Evolutionary conservation across 2,113 vertebrate genomes (phyloP).

Genomic region (Grus americana): DNA sequence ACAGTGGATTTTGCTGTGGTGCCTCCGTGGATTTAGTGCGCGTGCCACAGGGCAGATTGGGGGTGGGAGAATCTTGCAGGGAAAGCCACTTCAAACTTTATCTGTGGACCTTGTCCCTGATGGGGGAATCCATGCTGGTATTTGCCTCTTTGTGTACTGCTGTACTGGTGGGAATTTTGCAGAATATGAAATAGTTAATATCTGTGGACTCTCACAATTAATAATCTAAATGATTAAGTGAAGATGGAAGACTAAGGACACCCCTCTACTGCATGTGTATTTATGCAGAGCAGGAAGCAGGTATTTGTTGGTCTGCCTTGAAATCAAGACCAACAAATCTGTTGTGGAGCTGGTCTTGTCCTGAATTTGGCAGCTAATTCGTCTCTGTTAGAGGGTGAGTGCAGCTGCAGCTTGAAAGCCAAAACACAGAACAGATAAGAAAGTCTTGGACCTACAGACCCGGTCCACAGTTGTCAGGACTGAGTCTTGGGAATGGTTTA

Average conservation of each 20-base stretch:
- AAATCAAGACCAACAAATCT: not conserved
- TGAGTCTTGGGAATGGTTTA: not conserved
- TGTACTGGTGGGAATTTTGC: not conserved
- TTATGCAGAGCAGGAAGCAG: not conserved
- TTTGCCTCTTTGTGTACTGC: not conserved
- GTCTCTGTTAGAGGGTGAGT: not conserved
- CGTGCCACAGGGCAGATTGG: not conserved
- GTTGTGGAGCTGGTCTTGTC: not conserved
- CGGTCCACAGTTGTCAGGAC: not conserved
- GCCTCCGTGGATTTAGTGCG: not conserved
- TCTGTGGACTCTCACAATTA: not conserved
- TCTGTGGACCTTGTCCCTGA: not conserved
- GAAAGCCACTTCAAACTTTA: not conserved
- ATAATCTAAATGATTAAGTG: not conserved
- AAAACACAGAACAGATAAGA: not conserved
- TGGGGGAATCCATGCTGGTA: not conserved
- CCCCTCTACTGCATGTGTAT: not conserved
- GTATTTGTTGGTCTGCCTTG: not conserved
- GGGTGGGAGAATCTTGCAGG: not conserved
- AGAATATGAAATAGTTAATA: not conserved
- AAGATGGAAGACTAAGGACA: not conserved
- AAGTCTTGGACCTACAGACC: not conserved
- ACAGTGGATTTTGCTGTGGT: not conserved
- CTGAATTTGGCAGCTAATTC: not conserved
- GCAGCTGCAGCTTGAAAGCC: not conserved